Conservation (phyloP, 2,888 invertebrate species). For the Pristionchus arcanus region DNA sequence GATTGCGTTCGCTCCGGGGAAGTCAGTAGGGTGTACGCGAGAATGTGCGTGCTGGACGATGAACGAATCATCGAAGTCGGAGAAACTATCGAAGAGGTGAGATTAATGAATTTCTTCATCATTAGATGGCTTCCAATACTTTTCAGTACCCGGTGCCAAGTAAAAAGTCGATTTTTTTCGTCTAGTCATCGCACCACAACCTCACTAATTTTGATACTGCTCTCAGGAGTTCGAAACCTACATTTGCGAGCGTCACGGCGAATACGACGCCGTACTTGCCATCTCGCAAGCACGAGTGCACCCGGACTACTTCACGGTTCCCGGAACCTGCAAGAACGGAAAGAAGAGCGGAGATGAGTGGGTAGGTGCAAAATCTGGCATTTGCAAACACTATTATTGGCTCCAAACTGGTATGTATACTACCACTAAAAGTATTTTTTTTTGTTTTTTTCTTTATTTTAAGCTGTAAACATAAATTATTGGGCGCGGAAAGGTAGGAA, state of each 20-base stretch:
- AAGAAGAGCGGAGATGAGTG: not conserved
- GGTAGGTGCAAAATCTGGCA: not conserved
- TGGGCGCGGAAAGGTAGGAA: too few species aligned
- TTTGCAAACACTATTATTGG: too few species aligned
- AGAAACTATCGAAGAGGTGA: not conserved
- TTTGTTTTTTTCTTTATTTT: too few species aligned
- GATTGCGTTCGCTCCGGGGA: not conserved
- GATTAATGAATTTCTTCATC: too few species aligned
- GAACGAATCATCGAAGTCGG: not conserved
- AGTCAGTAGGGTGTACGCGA: not conserved
- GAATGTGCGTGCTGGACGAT: not conserved
- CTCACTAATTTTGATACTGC: too few species aligned
- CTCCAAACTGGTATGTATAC: too few species aligned
- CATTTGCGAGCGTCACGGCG: not conserved
- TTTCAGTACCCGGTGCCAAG: too few species aligned
- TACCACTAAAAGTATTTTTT: too few species aligned
- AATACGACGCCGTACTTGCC: not conserved
- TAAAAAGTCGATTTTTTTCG: too few species aligned
- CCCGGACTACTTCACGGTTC: not conserved
- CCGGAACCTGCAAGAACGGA: not conserved
- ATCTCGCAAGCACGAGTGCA: not conserved
- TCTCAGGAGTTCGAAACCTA: not conserved
- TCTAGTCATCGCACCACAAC: too few species aligned
- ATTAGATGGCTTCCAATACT: too few species aligned
- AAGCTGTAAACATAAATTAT: too few species aligned